Evolutionary conservation across 23 tunicate species (phyloP), one percentile per base, ranked within the genome.

Genomic region (Styela clava): DNA sequence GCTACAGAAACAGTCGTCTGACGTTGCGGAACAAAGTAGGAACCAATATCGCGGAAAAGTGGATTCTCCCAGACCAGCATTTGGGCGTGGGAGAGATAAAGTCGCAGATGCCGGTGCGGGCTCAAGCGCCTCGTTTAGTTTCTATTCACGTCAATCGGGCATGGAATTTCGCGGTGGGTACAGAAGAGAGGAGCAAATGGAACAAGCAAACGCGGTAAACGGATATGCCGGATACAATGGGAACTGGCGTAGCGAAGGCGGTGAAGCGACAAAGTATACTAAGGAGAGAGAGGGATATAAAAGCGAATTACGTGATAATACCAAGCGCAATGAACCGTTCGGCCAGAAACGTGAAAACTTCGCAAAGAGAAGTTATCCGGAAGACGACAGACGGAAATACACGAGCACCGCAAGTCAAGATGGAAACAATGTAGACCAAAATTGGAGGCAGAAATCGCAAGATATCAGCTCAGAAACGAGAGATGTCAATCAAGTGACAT

Each of bases 121-220:
- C 27, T 52, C 81, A 23, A 76, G 52, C 26, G 27, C 64, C 26
- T 21, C 63, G 24, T 76, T 76, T 2, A 29, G 65, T 21, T 76
- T 76, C 64, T 20, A 24, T 34, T 44, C 64, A 5, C 81, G 64
- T 0, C 32, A 76, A 0, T 20, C 1, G 26, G 52, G 31, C 29
- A 23, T 76, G 64, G 64, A 76, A 36, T 76, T 76, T 44, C 81
- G 81, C 12, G 81, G 64, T 24, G 81, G 81, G 18, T 76, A 76
- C 67, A 52, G 81, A 25, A 73, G 56, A 22, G 56, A 73, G 78
- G 51, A 73, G 71, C 71, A 65, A 16, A 44, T 7, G 56, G 56
- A 44, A 44, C 56, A 44, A 44, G 56, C 56, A 44, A 26, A 35
- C 77, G 77, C 77, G 77, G 37, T 32, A 32, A 71, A 71, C 29